Percentiles rank a stretch among this genome's conserved stretches.
Evolutionary conservation across 2,113 vertebrate genomes (phyloP).

Genomic region (Heloderma charlesbogerti): DNA sequence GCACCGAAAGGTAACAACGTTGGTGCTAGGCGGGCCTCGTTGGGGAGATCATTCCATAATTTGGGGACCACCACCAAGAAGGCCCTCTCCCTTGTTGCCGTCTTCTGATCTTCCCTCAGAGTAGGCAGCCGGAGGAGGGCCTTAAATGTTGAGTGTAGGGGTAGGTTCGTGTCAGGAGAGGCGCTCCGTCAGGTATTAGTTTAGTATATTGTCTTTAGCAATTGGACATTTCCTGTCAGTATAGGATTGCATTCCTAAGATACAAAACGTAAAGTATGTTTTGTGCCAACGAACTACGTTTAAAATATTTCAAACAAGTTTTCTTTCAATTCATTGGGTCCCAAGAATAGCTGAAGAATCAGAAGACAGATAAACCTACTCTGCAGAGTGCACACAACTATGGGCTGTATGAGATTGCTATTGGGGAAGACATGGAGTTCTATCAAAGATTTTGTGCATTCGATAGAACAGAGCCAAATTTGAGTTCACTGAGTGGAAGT

Average conservation of each 20-base stretch:
- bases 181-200: too few relatives aligned
- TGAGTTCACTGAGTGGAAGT: neutral
- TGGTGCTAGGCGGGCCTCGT: too few relatives aligned
- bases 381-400: neutral
- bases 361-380: neutral
- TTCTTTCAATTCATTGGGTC: neutral
- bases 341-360: neutral
- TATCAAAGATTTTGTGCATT: neutral
- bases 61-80: too few relatives aligned
- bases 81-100: too few relatives aligned
- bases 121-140: too few relatives aligned
- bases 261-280: neutral
- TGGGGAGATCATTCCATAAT: too few relatives aligned
- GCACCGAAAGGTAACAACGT: too few relatives aligned
- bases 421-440: neutral
- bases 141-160: too few relatives aligned
- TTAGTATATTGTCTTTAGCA: neutral
- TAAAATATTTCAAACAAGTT: neutral
- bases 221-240: neutral
- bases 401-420: neutral
- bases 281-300: neutral
- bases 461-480: neutral
- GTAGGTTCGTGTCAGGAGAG: too few relatives aligned
- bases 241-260: neutral
- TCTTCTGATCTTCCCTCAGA: too few relatives aligned